These are phyloP conservation scores for Drosophila leonis DNA, from an alignment of 2,888 invertebrate species.

Conservation along the genomic window DNA sequence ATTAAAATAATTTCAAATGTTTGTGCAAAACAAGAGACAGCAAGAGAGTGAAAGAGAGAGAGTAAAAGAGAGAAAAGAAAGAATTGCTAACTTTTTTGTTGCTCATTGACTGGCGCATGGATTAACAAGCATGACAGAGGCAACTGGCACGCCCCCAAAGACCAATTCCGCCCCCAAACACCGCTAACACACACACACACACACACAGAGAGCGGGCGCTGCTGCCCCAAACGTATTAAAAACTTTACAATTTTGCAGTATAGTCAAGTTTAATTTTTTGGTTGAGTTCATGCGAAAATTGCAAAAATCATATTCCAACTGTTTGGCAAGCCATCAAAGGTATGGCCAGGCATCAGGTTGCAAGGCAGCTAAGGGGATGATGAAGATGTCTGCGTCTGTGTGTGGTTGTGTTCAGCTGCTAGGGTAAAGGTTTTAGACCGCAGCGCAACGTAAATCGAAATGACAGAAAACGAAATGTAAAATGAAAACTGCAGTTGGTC, in stretches of 20 bases:
- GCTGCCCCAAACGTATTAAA: conserved; percentile 72
- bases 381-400: not conserved
- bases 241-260: conserved; percentile 78
- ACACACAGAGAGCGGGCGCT: conserved; percentile 5
- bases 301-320: conserved; percentile 81
- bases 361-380: conserved; percentile 9
- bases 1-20: conserved; percentile 71
- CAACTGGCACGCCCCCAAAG: conserved; percentile 43
- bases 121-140: conserved; percentile 72
- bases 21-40: conserved; percentile 20
- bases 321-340: conserved; percentile 80
- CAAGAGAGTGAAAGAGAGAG: conserved; percentile 9
- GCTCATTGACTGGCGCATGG: conserved; percentile 64
- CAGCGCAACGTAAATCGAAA: conserved; percentile 53
- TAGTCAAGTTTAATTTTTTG: conserved; percentile 81
- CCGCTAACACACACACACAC: conserved; percentile 26
- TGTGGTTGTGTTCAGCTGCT: conserved; percentile 6
- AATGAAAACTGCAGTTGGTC: conserved; percentile 55
- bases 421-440: conserved; percentile 49
- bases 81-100: conserved; percentile 27
- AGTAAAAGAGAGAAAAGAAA: conserved; percentile 8
- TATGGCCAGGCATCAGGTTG: conserved; percentile 50
- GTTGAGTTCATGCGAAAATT: conserved; percentile 82
- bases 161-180: conserved; percentile 20
- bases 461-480: conserved; percentile 49